phyloP scores from a whole-genome alignment of 2,113 vertebrate genomes.

The Oostethus manadensis region DNA sequence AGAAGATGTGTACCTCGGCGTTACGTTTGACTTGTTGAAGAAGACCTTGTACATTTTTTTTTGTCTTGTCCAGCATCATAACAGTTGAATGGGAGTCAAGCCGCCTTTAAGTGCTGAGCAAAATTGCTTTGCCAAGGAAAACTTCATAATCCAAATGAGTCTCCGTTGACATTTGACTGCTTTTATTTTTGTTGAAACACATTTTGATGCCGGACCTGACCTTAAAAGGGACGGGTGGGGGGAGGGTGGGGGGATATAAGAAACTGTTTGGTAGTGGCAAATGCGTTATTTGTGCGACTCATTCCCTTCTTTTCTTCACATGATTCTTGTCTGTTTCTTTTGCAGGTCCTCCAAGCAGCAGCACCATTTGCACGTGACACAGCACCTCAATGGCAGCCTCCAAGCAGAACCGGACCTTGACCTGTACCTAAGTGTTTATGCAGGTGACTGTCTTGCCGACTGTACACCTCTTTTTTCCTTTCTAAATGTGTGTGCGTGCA shows the following conservation, averaged over 20 bases:
- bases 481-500: conserved; percentile 43
- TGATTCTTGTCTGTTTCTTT: conserved; percentile 56
- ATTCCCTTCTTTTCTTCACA: conserved; percentile 41
- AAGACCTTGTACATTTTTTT: conserved; percentile 58
- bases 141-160: too few species aligned
- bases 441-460: conserved; percentile 79
- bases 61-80: too few species aligned
- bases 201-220: too few species aligned
- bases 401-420: conserved; percentile 74
- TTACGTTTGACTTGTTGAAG: conserved; percentile 46
- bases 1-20: conserved; percentile 23
- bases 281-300: conserved; percentile 23
- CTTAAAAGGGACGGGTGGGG: too few species aligned
- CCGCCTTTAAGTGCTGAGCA: too few species aligned
- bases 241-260: too few species aligned
- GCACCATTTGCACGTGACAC: conserved; percentile 61
- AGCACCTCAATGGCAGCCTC: conserved; percentile 53
- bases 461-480: conserved; percentile 47
- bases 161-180: too few species aligned
- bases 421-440: conserved; percentile 85
- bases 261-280: conserved; percentile 16
- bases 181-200: too few species aligned
- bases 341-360: conserved; percentile 68
- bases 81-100: too few species aligned
- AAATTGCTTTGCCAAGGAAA: too few species aligned